These are phyloP conservation scores for Luehdorfia chinensis DNA, from an alignment of 1,140 invertebrate species.

Conservation along the genomic window DNA sequence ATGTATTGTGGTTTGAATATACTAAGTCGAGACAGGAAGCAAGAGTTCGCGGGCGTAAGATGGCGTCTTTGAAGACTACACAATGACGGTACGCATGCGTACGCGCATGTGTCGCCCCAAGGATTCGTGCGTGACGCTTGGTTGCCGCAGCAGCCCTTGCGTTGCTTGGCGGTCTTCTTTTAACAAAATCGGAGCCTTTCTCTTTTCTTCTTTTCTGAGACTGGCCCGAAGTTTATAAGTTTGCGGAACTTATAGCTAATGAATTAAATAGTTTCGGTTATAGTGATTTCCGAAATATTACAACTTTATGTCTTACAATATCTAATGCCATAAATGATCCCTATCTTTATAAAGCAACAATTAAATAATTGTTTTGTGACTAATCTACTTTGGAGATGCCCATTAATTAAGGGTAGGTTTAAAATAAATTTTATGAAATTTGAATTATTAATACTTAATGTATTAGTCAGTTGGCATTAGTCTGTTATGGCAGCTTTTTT, in stretches of 20 bases:
- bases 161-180: slow-evolving; percentile 46
- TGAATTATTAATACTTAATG: no score
- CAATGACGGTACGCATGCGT: slow-evolving; percentile 84
- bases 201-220: slow-evolving; percentile 7
- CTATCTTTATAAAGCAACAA: no score
- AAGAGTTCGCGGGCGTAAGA: slow-evolving; percentile 87
- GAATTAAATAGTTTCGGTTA: no score
- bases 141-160: slow-evolving; percentile 48
- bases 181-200: slow-evolving; percentile 15
- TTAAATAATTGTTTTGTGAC: no score
- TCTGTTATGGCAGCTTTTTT: no score
- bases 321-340: no score
- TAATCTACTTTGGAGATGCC: no score
- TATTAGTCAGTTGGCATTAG: no score
- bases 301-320: no score
- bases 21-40: slow-evolving; percentile 91
- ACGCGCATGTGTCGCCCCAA: slow-evolving; percentile 20
- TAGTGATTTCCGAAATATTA: no score
- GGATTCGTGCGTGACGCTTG: slow-evolving; percentile 50
- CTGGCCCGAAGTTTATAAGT: background rate
- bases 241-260: background rate
- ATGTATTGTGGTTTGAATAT: slow-evolving; percentile 97
- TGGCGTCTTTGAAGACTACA: slow-evolving; percentile 89
- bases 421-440: no score
- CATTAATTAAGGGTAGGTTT: no score